Base-by-base conservation (phyloP, 2,113 vertebrate genomes). In the Serilophus lunatus region DNA sequence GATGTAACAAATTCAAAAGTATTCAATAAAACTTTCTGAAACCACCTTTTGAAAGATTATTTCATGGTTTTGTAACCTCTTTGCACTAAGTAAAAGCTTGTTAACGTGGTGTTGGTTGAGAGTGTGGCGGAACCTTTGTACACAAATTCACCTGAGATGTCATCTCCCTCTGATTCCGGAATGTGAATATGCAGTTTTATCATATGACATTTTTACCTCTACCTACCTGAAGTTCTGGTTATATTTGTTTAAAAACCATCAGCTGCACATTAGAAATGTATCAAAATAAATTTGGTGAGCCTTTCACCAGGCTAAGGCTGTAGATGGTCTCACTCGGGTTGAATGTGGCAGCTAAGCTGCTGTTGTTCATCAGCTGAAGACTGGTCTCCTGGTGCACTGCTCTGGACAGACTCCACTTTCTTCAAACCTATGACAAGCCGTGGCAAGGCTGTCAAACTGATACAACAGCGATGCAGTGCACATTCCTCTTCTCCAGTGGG, bases 11-110 rank as follows among this genome's bases (percentile, higher is more conserved):
- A 64, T 66, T 38, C 35, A 36, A 2, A 95, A 83, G 16, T 28
- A 83, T 42, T 86, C 60, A 97, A 90, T 97, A 95, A 97, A 97
- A 71, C 40, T 78, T 90, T 81, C 63, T 86, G 71, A 66, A 95
- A 65, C 9, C 35, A 71, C 69, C 20, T 77, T 86, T 75, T 26
- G 8, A 36, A 90, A 86, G 18, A 63, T 19, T 59, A 33, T 57
- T 68, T 76, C 31, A 16, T 65, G 15, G 12, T 61, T 93, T 31
- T 86, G 13, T 74, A 17, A 38, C n/a, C 23, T 82, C 45, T 81
- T 63, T n/a, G 33, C 26, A 25, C 40, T 8, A 3, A 53, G 19
- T 72, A 69, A 61, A 75, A 91, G 11, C 36, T 56, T 71, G 28
- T 13, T 18, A 72, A 25, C 28, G 6, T 16, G 33, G 57, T 74